Conservation (phyloP, 2,113 vertebrate genomes). For the Todiramphus chloris region DNA sequence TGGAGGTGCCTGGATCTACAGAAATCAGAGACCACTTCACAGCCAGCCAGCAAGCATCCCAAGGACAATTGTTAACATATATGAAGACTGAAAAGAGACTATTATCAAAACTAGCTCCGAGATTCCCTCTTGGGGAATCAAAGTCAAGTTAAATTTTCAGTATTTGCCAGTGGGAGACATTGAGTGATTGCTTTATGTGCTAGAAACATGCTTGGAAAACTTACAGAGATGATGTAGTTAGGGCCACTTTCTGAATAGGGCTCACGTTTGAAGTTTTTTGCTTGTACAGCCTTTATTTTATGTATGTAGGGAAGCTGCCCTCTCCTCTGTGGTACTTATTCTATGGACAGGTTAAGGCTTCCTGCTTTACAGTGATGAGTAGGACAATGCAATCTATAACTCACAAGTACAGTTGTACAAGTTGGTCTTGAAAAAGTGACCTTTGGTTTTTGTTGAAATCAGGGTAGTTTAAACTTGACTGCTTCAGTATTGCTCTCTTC, state of each 20-base stretch:
- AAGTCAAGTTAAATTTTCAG: neutral
- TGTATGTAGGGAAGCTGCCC: neutral
- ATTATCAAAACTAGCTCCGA: neutral
- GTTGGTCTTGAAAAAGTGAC: neutral
- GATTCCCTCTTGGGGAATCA: neutral
- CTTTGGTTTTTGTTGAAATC: neutral
- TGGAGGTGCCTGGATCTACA: neutral
- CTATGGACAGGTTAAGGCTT: neutral
- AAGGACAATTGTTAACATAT: neutral
- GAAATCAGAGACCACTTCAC: neutral
- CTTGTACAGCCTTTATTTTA: neutral
- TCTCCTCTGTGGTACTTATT: neutral
- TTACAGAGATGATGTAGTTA: neutral
- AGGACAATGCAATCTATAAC: neutral
- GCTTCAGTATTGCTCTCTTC: neutral
- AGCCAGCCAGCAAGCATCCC: neutral
- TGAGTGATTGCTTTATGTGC: neutral
- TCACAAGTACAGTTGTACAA: neutral
- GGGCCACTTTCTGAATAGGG: neutral
- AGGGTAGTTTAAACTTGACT: neutral
- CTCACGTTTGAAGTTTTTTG: neutral
- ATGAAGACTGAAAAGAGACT: neutral
- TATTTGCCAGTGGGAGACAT: neutral
- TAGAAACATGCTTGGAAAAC: neutral
- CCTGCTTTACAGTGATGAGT: accelerated